A percentile compares a stretch with the other conserved stretches of the same genome.
Evolutionary conservation across 1,140 invertebrate species (phyloP).

Genomic region (Apis florea): DNA sequence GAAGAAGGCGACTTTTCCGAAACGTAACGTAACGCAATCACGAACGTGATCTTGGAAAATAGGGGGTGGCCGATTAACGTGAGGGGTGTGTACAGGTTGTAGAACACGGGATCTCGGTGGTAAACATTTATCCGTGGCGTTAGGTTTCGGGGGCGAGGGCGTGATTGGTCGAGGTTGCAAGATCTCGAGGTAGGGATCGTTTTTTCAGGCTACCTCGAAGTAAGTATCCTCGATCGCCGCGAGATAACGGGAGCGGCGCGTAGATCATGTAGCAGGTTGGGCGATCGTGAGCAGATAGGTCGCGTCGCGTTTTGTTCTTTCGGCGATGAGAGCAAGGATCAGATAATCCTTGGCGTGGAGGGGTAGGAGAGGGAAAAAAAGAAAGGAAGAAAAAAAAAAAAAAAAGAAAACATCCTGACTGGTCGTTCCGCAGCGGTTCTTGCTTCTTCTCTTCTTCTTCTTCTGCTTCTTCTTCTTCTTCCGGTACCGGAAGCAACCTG

Average conservation of each 20-base stretch:
- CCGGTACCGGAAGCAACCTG: slow-evolving; percentile 56
- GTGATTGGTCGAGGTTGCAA: neutral
- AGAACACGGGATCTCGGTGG: slow-evolving; percentile 52
- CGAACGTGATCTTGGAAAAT: neutral
- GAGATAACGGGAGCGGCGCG: slow-evolving; percentile 60
- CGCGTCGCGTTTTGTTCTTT: slow-evolving; percentile 67
- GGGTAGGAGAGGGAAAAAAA: slow-evolving; percentile 5
- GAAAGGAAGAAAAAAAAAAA: slow-evolving; percentile 1
- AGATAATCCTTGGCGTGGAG: slow-evolving; percentile 57
- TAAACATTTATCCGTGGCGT: slow-evolving; percentile 47
- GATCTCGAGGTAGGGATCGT: slow-evolving; percentile 32
- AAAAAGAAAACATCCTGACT: slow-evolving; percentile 41
- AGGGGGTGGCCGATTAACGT: slow-evolving; percentile 37
- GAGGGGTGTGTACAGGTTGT: slow-evolving; percentile 34
- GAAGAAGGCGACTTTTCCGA: neutral
- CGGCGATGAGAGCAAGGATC: slow-evolving; percentile 69
- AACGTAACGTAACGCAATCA: neutral
- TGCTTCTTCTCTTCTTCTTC: too few species aligned
- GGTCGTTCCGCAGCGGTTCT: slow-evolving; percentile 52
- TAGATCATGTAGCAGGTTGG: slow-evolving; percentile 70
- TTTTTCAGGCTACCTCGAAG: slow-evolving; percentile 48
- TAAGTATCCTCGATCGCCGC: slow-evolving; percentile 64
- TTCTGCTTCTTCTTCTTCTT: too few species aligned
- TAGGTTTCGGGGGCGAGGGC: neutral
- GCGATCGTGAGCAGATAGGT: slow-evolving; percentile 67